phyloP scores from a whole-genome alignment of 2,113 vertebrate genomes.

The Hoplias malabaricus region DNA sequence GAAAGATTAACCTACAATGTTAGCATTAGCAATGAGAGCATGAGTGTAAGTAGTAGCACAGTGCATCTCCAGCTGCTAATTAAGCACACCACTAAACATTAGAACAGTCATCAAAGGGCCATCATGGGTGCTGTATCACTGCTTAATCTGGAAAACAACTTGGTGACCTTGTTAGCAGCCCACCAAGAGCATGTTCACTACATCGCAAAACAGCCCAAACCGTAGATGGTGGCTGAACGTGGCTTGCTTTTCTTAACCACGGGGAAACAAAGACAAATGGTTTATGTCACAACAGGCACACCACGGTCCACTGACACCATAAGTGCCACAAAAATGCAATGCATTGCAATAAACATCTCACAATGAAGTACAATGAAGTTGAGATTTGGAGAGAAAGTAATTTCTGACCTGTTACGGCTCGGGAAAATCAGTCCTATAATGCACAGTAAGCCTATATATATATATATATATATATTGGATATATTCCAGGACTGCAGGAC shows the following conservation, averaged over 20 bases:
- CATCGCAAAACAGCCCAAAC: not conserved
- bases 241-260: conserved; percentile 9
- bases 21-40: not conserved
- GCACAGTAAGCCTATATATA: not conserved
- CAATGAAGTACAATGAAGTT: not conserved
- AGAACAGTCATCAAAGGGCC: conserved; percentile 1
- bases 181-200: not conserved
- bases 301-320: not conserved
- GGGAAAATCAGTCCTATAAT: conserved; percentile 12
- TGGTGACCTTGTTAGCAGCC: conserved; percentile 39
- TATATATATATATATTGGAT: not conserved
- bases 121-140: conserved; percentile 28
- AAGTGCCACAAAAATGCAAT: not conserved
- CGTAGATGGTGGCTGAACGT: not conserved
- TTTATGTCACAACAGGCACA: not conserved
- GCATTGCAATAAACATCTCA: not conserved
- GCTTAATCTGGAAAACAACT: conserved; percentile 34
- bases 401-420: not conserved
- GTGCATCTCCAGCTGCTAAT: not conserved
- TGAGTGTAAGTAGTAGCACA: conserved; percentile 1
- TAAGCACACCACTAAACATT: conserved; percentile 3
- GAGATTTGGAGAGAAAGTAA: not conserved
- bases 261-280: conserved; percentile 26
- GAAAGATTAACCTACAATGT: not conserved
- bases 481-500: not conserved